phyloP scores from a whole-genome alignment of 2,113 vertebrate genomes.

The Tauraco erythrolophus region DNA sequence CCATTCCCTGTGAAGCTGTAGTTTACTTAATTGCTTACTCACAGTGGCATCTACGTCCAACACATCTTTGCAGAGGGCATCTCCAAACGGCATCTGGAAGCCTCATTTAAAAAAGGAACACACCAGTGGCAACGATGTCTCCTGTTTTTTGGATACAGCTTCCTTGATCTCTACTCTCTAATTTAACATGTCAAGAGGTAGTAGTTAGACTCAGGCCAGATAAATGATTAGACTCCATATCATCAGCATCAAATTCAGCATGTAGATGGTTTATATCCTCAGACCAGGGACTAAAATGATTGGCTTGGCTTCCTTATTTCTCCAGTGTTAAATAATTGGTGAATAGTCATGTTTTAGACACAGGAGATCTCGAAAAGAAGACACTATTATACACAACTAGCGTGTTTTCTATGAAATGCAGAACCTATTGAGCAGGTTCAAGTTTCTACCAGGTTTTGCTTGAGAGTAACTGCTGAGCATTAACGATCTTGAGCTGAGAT shows the following conservation, averaged over 20 bases:
- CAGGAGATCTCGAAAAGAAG: background rate
- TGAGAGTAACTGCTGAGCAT: background rate
- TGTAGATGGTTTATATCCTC: background rate
- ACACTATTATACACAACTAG: rapidly evolving
- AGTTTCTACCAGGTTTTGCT: background rate
- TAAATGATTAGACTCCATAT: background rate
- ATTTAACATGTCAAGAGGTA: background rate
- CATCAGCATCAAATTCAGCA: background rate
- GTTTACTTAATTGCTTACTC: background rate
- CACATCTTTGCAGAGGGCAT: background rate
- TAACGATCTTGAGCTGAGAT: background rate
- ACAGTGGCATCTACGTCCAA: background rate
- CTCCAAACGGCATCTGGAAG: background rate
- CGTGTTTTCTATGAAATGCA: background rate
- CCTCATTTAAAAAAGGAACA: background rate
- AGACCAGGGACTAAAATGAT: background rate
- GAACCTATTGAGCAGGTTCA: background rate
- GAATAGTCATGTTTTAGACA: background rate
- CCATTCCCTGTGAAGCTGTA: background rate
- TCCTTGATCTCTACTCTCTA: background rate
- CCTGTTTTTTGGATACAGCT: background rate
- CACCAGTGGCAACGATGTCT: background rate
- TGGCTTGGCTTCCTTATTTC: background rate
- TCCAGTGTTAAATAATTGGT: background rate
- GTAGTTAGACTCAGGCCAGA: background rate